phyloP scores from a whole-genome alignment of 2,113 vertebrate genomes.

The Microcebus lehilahytsara region DNA sequence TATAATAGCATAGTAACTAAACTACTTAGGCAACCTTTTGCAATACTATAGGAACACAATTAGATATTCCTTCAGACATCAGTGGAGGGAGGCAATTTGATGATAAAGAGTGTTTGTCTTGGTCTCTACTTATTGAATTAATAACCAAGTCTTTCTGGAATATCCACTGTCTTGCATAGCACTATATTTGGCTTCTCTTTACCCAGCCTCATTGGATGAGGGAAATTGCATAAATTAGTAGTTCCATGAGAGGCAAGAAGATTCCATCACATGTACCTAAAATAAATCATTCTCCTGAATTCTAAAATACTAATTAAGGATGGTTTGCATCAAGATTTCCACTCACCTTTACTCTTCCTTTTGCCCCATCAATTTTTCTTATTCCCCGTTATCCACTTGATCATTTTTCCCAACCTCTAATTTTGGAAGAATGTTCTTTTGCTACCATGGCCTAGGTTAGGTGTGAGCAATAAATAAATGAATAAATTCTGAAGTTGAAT shows the following conservation, averaged over 20 bases:
- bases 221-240: no score
- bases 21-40: background rate
- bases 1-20: background rate
- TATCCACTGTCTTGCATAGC: no score
- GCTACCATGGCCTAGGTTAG: background rate
- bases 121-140: no score
- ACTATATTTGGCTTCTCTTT: no score
- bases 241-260: no score
- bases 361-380: background rate
- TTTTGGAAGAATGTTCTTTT: background rate
- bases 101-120: no score
- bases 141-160: no score
- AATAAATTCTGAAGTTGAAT: background rate
- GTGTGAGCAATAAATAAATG: background rate
- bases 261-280: background rate
- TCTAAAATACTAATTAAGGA: background rate
- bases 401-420: background rate
- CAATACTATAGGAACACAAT: background rate
- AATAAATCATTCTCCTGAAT: background rate
- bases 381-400: background rate
- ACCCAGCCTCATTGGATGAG: no score
- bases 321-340: background rate
- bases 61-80: background rate
- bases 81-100: background rate
- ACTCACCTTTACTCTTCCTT: background rate